These are phyloP conservation scores for Charaxes varanes DNA, from an alignment of 1,140 invertebrate genomes.

Conservation along the genomic window DNA sequence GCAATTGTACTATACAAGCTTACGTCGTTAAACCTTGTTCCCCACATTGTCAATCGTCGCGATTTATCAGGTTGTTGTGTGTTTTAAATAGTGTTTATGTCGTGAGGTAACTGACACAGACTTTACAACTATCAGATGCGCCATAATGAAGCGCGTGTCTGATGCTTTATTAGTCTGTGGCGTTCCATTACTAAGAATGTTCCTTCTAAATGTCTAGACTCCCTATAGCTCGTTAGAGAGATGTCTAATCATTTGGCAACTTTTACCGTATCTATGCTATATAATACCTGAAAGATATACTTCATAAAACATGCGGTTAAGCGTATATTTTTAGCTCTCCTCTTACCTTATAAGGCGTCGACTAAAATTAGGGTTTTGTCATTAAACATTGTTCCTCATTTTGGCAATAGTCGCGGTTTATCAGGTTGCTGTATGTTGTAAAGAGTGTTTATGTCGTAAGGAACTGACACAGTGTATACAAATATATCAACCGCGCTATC, in stretches of 20 bases:
- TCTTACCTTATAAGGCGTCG: constrained; percentile 57
- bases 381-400: constrained; percentile 40
- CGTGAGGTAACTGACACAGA: constrained; percentile 6
- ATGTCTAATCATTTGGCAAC: no score
- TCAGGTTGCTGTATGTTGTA: constrained; percentile 56
- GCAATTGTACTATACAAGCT: constrained; percentile 57
- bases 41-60: constrained; percentile 52
- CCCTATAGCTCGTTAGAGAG: no score
- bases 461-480: neutral
- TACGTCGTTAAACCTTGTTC: constrained; percentile 41
- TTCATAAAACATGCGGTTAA: constrained; percentile 70
- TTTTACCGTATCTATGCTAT: no score
- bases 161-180: no score
- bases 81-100: constrained; percentile 40
- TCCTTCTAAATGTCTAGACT: no score
- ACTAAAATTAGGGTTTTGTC: constrained; percentile 59
- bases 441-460: constrained; percentile 32
- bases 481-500: neutral
- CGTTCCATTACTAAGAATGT: no score
- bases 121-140: neutral
- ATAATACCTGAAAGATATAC: no score
- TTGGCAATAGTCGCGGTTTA: constrained; percentile 64
- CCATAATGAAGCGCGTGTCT: no score
- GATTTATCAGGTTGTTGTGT: constrained; percentile 65
- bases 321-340: constrained; percentile 60